phyloP scores from a whole-genome alignment of 2,888 invertebrate species.

The Machimus atricapillus region DNA sequence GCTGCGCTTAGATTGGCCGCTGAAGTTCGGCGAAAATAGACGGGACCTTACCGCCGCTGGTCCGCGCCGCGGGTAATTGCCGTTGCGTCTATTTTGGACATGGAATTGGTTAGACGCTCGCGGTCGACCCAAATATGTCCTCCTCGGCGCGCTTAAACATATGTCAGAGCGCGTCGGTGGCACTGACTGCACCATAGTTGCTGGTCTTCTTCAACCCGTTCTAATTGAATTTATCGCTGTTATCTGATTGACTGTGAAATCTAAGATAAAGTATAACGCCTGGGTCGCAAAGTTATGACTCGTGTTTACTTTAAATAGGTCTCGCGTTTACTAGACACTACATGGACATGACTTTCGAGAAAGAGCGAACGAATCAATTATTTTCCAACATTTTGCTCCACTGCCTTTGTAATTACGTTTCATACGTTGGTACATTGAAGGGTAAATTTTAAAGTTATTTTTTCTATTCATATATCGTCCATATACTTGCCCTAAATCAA shows the following conservation, averaged over 20 bases:
- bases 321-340: not conserved
- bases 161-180: not conserved
- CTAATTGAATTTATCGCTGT: constrained; percentile 24
- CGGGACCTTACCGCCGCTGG: not conserved
- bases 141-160: not conserved
- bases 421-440: no score
- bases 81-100: constrained; percentile 10
- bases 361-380: not conserved
- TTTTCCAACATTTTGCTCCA: not conserved
- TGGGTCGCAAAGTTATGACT: not conserved
- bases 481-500: no score
- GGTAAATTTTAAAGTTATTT: not conserved
- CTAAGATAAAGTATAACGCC: constrained; percentile 22
- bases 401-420: not conserved
- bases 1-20: not conserved
- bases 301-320: constrained; percentile 3
- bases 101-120: not conserved
- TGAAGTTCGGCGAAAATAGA: constrained; percentile 21
- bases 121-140: constrained; percentile 20
- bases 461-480: not conserved
- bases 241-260: constrained; percentile 20
- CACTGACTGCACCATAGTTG: not conserved
- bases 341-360: not conserved
- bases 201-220: not conserved
- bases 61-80: not conserved